Percentiles rank a stretch among this genome's conserved stretches.
Evolutionary conservation across 1,140 invertebrate species (phyloP).

Genomic region (Apis dorsata): DNA sequence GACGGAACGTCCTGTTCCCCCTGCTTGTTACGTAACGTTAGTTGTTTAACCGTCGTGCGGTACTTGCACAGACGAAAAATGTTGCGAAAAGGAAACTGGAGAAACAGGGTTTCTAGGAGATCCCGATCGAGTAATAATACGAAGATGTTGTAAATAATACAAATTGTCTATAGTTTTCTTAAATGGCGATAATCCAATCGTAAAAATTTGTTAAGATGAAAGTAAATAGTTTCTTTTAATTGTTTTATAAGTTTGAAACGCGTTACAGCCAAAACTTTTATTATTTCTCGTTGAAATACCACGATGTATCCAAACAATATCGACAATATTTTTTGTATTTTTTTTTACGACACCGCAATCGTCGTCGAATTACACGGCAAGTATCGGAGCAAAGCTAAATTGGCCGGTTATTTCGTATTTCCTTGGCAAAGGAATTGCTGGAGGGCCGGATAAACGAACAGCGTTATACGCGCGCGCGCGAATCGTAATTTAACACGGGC

Average conservation of each 20-base stretch:
- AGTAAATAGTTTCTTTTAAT: no score
- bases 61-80: neutral
- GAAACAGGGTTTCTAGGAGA: neutral
- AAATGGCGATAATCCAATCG: no score
- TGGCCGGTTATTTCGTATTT: neutral
- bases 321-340: no score
- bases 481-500: neutral
- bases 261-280: neutral
- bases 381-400: neutral
- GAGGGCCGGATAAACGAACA: neutral
- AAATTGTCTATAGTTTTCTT: no score
- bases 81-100: neutral
- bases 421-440: no score
- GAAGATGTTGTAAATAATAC: no score
- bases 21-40: conserved; percentile 1
- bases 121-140: neutral
- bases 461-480: no score
- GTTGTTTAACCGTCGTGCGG: neutral
- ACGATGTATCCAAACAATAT: no score
- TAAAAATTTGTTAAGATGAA: no score
- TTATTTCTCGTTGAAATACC: no score
- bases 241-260: no score
- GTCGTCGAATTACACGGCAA: neutral
- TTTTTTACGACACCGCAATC: neutral
- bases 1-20: conserved; percentile 3